Percentiles rank a stretch among this genome's conserved stretches.
Conservation (phyloP, 2,888 invertebrate genomes). For the Nomada flava region DNA sequence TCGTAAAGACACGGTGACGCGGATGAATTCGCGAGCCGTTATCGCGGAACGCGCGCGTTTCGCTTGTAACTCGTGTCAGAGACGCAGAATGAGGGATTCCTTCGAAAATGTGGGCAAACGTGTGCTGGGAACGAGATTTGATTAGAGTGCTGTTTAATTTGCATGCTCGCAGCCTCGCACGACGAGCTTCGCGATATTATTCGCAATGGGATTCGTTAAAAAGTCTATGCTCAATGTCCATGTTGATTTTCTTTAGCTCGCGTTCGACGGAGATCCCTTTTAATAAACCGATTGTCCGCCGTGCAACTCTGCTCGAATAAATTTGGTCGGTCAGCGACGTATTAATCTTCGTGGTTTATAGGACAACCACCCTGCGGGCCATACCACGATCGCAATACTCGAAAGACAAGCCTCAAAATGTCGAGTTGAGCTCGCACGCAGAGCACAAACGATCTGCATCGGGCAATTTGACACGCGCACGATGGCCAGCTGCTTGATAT, state of each 20-base stretch:
- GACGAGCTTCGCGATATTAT: not conserved
- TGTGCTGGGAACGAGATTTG: not conserved
- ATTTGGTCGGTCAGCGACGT: conserved; percentile 5
- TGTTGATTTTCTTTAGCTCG: not conserved
- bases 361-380: not conserved
- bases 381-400: not conserved
- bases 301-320: not conserved
- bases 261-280: not conserved
- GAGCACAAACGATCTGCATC: conserved; percentile 11
- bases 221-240: not conserved
- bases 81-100: conserved; percentile 6
- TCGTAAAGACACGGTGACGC: conserved; percentile 3
- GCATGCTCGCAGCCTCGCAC: not conserved
- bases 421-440: conserved; percentile 10
- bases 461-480: conserved; percentile 31
- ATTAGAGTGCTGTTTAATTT: conserved; percentile 18
- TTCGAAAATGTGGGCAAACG: conserved; percentile 6
- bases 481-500: not conserved
- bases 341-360: conserved; percentile 23
- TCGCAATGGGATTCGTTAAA: not conserved
- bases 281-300: not conserved
- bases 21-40: not conserved
- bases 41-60: not conserved
- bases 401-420: conserved; percentile 22
- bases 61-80: conserved; percentile 14